These are phyloP conservation scores for Melanotaenia pygmaea DNA, from an alignment of 2,797 vertebrate genomes.

Conservation along the genomic window DNA sequence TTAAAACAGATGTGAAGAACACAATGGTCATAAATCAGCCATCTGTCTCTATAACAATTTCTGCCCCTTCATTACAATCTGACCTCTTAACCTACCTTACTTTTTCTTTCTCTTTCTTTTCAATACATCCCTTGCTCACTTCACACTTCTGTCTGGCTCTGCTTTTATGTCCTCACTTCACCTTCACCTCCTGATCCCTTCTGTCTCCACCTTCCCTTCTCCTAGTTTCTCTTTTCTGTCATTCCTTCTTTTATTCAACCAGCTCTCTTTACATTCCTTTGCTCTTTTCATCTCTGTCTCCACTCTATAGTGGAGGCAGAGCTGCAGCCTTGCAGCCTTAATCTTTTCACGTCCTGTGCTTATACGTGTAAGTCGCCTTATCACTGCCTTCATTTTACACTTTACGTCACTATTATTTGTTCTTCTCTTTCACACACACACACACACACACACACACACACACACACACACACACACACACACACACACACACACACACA, in stretches of 20 bases:
- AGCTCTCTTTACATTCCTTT: conserved; percentile 11
- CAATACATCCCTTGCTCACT: background rate
- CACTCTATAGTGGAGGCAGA: too few species aligned
- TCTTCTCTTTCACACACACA: background rate
- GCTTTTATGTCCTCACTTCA: conserved; percentile 44
- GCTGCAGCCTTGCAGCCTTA: background rate
- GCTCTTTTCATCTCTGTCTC: background rate
- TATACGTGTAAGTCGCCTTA: background rate
- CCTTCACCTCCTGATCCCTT: conserved; percentile 24
- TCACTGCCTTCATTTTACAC: background rate
- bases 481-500: too few species aligned
- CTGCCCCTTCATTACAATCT: conserved; percentile 33
- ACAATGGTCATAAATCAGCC: conserved; percentile 38
- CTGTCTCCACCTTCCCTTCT: conserved; percentile 3
- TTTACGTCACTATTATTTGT: conserved; percentile 22
- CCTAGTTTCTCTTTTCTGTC: conserved; percentile 1
- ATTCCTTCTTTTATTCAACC: conserved; percentile 20
- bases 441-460: conserved; percentile 13
- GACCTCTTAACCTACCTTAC: conserved; percentile 34
- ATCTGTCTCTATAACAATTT: conserved; percentile 18
- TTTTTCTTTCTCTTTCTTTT: background rate
- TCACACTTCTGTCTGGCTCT: background rate
- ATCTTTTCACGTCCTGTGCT: conserved; percentile 12
- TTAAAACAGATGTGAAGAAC: conserved; percentile 51
- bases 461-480: too few species aligned